Conservation (phyloP, 2,113 vertebrate genomes). For the Odocoileus virginianus region DNA sequence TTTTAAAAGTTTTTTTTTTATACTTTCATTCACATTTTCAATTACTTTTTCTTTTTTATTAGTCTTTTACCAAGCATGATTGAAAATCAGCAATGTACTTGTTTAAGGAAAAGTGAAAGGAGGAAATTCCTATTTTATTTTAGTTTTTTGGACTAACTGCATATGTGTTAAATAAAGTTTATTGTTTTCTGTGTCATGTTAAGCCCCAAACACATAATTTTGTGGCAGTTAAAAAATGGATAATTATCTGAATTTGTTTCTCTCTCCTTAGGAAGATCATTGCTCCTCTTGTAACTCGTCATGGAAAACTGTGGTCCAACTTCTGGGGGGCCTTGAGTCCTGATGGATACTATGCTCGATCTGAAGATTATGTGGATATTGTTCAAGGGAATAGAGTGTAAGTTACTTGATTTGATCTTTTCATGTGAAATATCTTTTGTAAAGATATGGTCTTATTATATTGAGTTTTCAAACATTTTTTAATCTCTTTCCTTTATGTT, state of each 20-base stretch:
- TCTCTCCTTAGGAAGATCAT: slow-evolving; percentile 90
- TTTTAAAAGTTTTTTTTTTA: not conserved
- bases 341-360: slow-evolving; percentile 96
- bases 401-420: slow-evolving; percentile 75
- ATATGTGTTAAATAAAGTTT: not conserved
- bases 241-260: not conserved
- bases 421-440: not conserved
- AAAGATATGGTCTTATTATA: not conserved
- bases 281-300: slow-evolving; percentile 93
- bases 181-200: not conserved
- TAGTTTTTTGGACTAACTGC: not conserved
- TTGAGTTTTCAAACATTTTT: not conserved
- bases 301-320: slow-evolving; percentile 97
- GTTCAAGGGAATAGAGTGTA: slow-evolving; percentile 95
- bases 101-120: not conserved
- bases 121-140: not conserved
- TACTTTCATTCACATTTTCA: not conserved
- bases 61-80: not conserved
- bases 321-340: slow-evolving; percentile 97
- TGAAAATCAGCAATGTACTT: not conserved
- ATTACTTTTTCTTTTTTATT: not conserved
- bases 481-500: not conserved
- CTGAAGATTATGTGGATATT: slow-evolving; percentile 97
- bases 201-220: not conserved
- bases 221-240: not conserved